Conservation (phyloP, 2,888 invertebrate genomes). For the Philopedon plagiatum region DNA sequence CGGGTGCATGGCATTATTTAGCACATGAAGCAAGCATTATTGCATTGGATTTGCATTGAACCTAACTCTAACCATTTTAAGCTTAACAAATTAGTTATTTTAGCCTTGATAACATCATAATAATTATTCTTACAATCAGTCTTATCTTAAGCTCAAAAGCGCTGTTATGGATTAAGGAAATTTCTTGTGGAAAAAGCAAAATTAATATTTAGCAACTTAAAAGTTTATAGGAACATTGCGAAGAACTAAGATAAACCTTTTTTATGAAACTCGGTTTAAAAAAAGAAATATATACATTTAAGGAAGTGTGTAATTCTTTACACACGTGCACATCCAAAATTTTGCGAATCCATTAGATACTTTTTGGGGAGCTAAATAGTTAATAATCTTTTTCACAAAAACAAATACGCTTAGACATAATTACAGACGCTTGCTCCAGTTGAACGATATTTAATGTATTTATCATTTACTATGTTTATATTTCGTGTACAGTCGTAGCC, state of each 20-base stretch:
- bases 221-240: too few species aligned
- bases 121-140: slow-evolving; percentile 21
- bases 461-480: too few species aligned
- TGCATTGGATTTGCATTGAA: slow-evolving; percentile 9
- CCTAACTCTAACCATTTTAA: background rate
- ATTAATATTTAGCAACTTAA: background rate
- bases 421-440: background rate
- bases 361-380: too few species aligned
- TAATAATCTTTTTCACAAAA: background rate
- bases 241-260: too few species aligned
- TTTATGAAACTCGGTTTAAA: too few species aligned
- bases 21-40: background rate
- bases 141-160: slow-evolving; percentile 25
- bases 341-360: too few species aligned
- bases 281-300: too few species aligned
- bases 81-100: slow-evolving; percentile 4
- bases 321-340: too few species aligned
- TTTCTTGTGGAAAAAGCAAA: slow-evolving; percentile 1
- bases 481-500: background rate
- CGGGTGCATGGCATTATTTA: background rate
- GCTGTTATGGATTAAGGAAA: background rate
- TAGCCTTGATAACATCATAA: background rate
- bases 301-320: too few species aligned
- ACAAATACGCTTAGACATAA: background rate
- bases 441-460: background rate